Conservation (phyloP, 2,113 vertebrate species). For the Chlamydotis undulata region DNA sequence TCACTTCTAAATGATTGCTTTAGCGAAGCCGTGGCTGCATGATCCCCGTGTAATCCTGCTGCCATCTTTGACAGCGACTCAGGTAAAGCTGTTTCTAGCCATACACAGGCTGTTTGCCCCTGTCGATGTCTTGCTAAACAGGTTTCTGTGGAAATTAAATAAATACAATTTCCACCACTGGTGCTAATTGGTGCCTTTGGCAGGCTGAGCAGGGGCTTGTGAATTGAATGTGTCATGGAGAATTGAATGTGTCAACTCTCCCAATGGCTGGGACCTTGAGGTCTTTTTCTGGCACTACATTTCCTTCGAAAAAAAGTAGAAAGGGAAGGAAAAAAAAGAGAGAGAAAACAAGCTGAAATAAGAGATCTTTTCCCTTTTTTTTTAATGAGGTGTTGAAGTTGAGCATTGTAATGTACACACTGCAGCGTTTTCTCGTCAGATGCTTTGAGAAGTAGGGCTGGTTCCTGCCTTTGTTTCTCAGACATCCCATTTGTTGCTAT, state of each 20-base stretch:
- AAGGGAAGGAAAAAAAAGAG: too few species aligned
- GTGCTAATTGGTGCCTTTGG: constrained; percentile 63
- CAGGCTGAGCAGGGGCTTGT: constrained; percentile 29
- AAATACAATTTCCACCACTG: constrained; percentile 32
- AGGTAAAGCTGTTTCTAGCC: neutral
- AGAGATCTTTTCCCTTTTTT: constrained; percentile 21
- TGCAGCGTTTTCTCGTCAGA: neutral
- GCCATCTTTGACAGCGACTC: constrained; percentile 15
- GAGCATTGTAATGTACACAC: neutral
- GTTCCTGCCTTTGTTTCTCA: constrained; percentile 5
- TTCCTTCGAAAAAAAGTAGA: neutral
- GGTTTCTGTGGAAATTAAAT: constrained; percentile 52
- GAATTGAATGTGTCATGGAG: constrained; percentile 59
- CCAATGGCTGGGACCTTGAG: constrained; percentile 21
- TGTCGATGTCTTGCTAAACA: constrained; percentile 16
- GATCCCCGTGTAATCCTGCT: neutral
- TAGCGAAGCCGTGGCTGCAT: neutral
- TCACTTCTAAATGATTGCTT: neutral
- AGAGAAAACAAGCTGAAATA: constrained; percentile 6
- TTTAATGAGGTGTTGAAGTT: constrained; percentile 34
- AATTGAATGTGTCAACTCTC: constrained; percentile 64
- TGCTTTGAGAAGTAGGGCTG: neutral
- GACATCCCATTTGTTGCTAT: neutral
- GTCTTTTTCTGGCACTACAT: constrained; percentile 52
- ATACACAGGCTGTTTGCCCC: neutral